Percentiles rank a stretch among this genome's conserved stretches.
Evolutionary conservation across 53 echinoderm and acorn worm species (phyloP).

Genomic region (Paracentrotus lividus): DNA sequence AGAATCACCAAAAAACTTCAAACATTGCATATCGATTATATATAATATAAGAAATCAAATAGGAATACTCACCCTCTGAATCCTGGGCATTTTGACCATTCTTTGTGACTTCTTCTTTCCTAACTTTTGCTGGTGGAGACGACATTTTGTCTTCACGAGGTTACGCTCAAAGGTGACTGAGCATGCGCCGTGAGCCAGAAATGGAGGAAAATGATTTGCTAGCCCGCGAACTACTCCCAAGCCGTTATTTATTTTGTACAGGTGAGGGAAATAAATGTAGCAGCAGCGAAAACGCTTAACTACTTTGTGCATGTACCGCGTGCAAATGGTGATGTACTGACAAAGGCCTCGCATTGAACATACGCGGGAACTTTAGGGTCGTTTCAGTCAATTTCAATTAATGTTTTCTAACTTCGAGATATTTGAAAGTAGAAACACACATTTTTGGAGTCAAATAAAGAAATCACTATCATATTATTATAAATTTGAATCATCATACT

Average conservation of each 20-base stretch:
- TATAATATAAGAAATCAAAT: conserved; percentile 17
- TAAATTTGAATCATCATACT: background rate
- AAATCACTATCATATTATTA: background rate
- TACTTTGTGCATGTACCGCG: conserved; percentile 53
- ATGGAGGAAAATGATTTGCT: conserved; percentile 45
- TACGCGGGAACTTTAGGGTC: conserved; percentile 41
- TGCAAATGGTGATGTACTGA: conserved; percentile 60
- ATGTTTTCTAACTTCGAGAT: background rate
- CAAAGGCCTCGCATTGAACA: conserved; percentile 60
- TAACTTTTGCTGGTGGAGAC: conserved; percentile 84
- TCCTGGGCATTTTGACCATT: conserved; percentile 98
- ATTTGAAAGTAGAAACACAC: background rate
- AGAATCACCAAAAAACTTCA: background rate
- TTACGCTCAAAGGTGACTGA: conserved; percentile 65
- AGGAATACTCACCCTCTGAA: conserved; percentile 82
- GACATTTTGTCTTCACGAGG: conserved; percentile 75
- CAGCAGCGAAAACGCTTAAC: conserved; percentile 41
- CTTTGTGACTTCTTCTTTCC: conserved; percentile 98
- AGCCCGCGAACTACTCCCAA: too few species aligned
- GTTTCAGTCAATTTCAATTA: background rate
- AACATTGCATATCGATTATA: background rate
- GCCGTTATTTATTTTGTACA: background rate
- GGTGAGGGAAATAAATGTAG: background rate
- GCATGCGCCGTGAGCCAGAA: conserved; percentile 15
- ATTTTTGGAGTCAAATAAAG: background rate